phyloP scores from a whole-genome alignment of 2,113 vertebrate species.

The Zosterops japonicus region DNA sequence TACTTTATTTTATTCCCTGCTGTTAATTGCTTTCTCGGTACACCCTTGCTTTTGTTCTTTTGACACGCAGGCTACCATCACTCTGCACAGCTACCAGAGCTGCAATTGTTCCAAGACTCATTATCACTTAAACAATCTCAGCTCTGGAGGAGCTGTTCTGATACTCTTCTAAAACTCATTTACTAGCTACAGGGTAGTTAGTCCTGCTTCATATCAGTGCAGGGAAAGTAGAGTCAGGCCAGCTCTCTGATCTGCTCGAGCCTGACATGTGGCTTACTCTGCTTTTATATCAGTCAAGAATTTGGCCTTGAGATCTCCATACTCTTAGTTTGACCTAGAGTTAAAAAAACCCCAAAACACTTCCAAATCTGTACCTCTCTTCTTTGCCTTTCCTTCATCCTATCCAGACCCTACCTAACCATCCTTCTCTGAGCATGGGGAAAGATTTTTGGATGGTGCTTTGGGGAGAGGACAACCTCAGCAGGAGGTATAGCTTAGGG shows the following conservation, averaged over 20 bases:
- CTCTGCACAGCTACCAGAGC: background rate
- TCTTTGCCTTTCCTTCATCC: background rate
- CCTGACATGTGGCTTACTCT: background rate
- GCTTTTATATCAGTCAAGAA: background rate
- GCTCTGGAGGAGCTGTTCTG: background rate
- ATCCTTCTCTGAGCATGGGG: background rate
- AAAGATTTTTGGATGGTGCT: background rate
- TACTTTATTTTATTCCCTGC: background rate
- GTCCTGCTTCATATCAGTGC: conserved; percentile 23
- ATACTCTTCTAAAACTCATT: background rate
- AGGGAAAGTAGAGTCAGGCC: conserved; percentile 13
- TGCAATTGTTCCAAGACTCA: background rate
- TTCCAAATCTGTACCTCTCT: conserved; percentile 5
- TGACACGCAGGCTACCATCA: background rate
- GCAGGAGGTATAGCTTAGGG: background rate
- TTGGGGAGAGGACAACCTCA: background rate
- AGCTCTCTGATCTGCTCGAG: background rate
- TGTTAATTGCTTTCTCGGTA: conserved; percentile 4
- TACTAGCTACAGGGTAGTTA: background rate
- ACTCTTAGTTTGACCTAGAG: background rate
- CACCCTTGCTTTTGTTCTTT: background rate
- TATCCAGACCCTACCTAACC: background rate
- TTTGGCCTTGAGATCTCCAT: background rate
- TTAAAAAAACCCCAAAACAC: background rate
- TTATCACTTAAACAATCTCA: background rate